These are phyloP conservation scores for Eupsilia transversa DNA, from an alignment of 2,888 invertebrate species.

Conservation along the genomic window DNA sequence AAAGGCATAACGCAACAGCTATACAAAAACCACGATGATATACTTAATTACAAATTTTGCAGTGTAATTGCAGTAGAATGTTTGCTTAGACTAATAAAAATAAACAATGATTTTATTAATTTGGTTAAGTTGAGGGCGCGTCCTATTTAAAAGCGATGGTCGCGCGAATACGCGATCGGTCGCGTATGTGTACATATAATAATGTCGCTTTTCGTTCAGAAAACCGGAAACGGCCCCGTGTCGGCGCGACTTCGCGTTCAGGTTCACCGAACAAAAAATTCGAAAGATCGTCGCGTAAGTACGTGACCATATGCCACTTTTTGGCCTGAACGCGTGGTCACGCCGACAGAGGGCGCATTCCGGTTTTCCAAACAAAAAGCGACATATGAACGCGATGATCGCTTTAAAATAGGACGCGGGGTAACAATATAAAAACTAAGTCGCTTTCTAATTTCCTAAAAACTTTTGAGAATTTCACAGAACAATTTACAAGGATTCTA, in stretches of 20 bases:
- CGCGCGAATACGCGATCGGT: neutral
- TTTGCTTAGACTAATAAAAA: neutral
- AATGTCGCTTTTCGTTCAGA: too few relatives aligned
- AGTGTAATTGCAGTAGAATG: neutral
- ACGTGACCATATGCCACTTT: too few relatives aligned
- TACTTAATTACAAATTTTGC: neutral
- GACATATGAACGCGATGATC: neutral
- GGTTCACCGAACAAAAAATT: too few relatives aligned
- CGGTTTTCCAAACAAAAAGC: neutral
- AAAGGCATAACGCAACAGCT: conserved; percentile 7
- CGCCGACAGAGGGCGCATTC: neutral
- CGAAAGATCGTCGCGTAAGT: too few relatives aligned
- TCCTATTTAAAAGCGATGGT: neutral
- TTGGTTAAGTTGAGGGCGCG: neutral
- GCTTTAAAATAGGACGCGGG: neutral
- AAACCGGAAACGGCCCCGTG: too few relatives aligned
- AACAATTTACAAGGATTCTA: neutral
- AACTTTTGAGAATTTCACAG: neutral
- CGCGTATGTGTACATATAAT: too few relatives aligned
- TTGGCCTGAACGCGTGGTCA: too few relatives aligned
- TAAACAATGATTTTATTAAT: too few relatives aligned
- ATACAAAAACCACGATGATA: neutral
- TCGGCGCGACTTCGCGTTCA: too few relatives aligned
- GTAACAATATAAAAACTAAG: neutral
- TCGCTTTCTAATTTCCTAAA: neutral